Base-by-base conservation (phyloP, 2,113 vertebrate species). In the Caranx melampygus region DNA sequence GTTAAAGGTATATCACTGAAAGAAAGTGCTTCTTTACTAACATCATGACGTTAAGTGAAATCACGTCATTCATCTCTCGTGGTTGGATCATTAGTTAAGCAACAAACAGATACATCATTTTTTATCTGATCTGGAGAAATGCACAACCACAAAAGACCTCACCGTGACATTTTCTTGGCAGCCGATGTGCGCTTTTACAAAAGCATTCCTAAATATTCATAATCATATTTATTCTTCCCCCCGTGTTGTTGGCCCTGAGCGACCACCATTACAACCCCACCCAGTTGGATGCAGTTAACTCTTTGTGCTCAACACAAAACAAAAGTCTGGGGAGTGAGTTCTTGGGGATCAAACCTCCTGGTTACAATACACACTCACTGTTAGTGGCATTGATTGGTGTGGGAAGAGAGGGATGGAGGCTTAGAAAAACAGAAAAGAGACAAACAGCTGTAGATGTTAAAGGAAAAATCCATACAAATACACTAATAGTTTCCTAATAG, bases 281-380 rank as follows among this genome's bases (percentile, higher is more conserved):
- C 15, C 1, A 20, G 4, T 20, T 57, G 21, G 47, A 37, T 7
- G 5, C 47, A n/a, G n/a, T 33, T n/a, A 55, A 26, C 2, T 55
- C 52, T 55, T 55, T 55, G 18, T 21, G n/a, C 37, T 52, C 66
- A 58, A 16, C 60, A 54, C 81, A 71, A 82, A 82, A 57, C 31
- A 57, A 60, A 58, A 47, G 59, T 73, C 62, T 75, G 44, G 45
- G 20, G 34, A 68, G 35, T 33, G 64, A 61, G 34, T 20, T 20
- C 59, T 45, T 15, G 26, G 33, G 66, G 58, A 42, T 57, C 6
- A 47, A 68, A 35, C 44, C 44, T 33, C n/a, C 52, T 63, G 72
- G 13, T 71, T 75, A 61, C 33, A 61, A n/a, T 11, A 16, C 40
- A 26, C 67, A n/a, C 62, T 68, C 44, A 49, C 40, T 77, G 61